Percentiles rank a stretch among this genome's conserved stretches.
phyloP scores from a whole-genome alignment of 2,888 invertebrate genomes.

The Candidula unifasciata region DNA sequence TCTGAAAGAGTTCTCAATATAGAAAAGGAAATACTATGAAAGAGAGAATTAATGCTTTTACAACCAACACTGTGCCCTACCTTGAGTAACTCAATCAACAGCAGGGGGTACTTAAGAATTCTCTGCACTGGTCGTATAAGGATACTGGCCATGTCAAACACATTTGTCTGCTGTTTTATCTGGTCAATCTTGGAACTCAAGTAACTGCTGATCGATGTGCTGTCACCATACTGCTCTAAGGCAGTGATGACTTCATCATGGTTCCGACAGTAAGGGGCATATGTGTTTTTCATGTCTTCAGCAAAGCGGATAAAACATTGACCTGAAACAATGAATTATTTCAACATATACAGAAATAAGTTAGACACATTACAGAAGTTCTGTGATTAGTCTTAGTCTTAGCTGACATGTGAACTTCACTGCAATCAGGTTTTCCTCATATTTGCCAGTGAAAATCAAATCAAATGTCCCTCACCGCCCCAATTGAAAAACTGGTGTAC shows the following conservation, averaged over 20 bases:
- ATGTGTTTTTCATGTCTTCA: conserved; percentile 80
- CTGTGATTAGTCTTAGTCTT: no score
- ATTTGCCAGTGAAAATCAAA: no score
- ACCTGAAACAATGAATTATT: conserved; percentile 72
- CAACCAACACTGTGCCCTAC: conserved; percentile 70
- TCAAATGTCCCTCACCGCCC: no score
- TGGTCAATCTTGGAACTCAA: conserved; percentile 69
- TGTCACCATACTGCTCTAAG: conserved; percentile 80
- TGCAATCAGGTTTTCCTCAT: no score
- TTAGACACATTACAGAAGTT: no score
- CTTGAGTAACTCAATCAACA: conserved; percentile 81
- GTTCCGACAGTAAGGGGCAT: conserved; percentile 82
- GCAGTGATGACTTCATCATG: conserved; percentile 81
- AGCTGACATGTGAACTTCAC: no score
- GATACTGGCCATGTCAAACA: conserved; percentile 82
- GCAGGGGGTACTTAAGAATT: conserved; percentile 82
- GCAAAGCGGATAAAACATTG: conserved; percentile 80
- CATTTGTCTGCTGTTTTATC: conserved; percentile 72
- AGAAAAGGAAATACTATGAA: background rate
- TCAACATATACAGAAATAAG: no score
- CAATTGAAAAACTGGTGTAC: no score
- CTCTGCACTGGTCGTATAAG: conserved; percentile 83
- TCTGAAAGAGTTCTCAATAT: no score
- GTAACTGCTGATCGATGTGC: conserved; percentile 78
- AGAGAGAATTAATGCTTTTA: background rate